These are phyloP conservation scores for Myotis brandtii DNA, from an alignment of 2,113 vertebrate species.

Conservation along the genomic window DNA sequence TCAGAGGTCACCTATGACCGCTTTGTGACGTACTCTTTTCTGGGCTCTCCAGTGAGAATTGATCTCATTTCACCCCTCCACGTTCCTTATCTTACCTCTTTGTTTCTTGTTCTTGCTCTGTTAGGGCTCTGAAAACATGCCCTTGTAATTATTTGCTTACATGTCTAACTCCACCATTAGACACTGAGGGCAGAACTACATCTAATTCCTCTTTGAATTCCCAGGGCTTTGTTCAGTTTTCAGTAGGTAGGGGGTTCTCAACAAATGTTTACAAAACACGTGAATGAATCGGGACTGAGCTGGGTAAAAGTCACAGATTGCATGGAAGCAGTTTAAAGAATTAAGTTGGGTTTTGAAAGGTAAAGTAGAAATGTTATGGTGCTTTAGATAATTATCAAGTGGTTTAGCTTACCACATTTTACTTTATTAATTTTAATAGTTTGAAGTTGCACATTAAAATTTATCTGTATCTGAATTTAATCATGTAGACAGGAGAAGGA, in stretches of 20 bases:
- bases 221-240: not conserved
- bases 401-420: not conserved
- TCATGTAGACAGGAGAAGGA: not conserved
- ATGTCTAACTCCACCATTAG: not conserved
- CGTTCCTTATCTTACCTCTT: not conserved
- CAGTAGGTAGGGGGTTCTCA: not conserved
- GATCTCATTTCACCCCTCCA: not conserved
- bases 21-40: not conserved
- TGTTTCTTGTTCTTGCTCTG: not conserved
- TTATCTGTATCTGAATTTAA: not conserved
- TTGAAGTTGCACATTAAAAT: not conserved
- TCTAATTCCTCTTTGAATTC: not conserved
- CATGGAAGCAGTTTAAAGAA: not conserved
- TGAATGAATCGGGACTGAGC: not conserved
- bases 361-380: not conserved
- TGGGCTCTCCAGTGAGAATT: not conserved
- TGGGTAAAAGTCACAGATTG: not conserved
- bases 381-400: not conserved
- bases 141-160: not conserved
- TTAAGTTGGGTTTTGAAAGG: constrained; percentile 11
- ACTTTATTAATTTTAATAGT: not conserved
- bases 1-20: no score
- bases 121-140: not conserved
- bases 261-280: not conserved
- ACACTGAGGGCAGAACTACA: not conserved